These are phyloP conservation scores for Sebastes diploproa DNA, from an alignment of 2,797 vertebrate genomes.

Conservation along the genomic window DNA sequence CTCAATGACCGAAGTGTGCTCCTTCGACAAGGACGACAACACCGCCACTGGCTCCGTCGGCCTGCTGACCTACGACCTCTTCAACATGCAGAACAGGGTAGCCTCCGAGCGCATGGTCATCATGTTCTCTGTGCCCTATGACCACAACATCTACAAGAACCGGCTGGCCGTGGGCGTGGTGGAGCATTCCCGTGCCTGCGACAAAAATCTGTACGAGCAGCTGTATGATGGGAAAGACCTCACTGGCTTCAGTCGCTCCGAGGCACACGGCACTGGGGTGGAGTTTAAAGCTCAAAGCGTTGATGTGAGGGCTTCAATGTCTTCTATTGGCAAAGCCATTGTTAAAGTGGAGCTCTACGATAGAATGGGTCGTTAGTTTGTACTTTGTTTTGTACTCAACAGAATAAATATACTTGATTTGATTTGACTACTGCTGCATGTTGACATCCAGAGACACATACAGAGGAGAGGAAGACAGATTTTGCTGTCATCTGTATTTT, in stretches of 20 bases:
- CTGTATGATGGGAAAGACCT: slow-evolving; percentile 76
- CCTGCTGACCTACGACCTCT: slow-evolving; percentile 78
- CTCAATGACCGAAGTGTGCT: slow-evolving; percentile 68
- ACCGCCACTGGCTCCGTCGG: slow-evolving; percentile 70
- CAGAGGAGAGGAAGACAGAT: slow-evolving; percentile 52
- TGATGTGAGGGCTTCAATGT: slow-evolving; percentile 78
- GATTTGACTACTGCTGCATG: slow-evolving; percentile 35
- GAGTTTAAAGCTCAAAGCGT: slow-evolving; percentile 10
- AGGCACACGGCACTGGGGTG: slow-evolving; percentile 56
- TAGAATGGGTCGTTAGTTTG: slow-evolving; percentile 60
- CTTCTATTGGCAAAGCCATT: slow-evolving; percentile 72
- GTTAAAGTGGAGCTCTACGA: slow-evolving; percentile 78
- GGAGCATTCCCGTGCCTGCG: slow-evolving; percentile 49
- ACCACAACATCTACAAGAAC: slow-evolving; percentile 76
- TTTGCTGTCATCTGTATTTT: slow-evolving; percentile 59
- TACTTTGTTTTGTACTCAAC: slow-evolving; percentile 10
- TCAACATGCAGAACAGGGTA: slow-evolving; percentile 61
- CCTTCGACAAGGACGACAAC: slow-evolving; percentile 79
- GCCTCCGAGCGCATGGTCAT: slow-evolving; percentile 65
- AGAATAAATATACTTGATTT: slow-evolving; percentile 50
- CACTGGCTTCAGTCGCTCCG: slow-evolving; percentile 45
- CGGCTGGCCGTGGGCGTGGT: slow-evolving; percentile 72
- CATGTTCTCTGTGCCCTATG: slow-evolving; percentile 80
- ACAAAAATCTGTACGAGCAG: slow-evolving; percentile 72
- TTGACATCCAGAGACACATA: slow-evolving; percentile 35